Conservation (phyloP, 2,113 vertebrate species). For the Dermatemys mawii region DNA sequence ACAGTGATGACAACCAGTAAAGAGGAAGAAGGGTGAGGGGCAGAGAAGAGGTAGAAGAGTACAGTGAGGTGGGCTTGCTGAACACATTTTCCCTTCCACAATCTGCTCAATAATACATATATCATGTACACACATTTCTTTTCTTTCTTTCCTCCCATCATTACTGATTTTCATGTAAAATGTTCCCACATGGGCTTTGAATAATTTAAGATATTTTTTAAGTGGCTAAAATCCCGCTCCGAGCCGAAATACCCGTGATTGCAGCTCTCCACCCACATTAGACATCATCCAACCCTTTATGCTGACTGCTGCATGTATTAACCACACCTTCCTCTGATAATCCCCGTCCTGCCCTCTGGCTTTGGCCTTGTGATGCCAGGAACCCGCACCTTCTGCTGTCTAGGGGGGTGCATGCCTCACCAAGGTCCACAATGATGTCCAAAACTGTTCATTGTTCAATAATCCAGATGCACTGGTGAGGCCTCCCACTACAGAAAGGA, state of each 20-base stretch:
- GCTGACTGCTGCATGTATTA: background rate
- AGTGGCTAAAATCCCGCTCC: background rate
- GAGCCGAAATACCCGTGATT: background rate
- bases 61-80: background rate
- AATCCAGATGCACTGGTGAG: too few species aligned
- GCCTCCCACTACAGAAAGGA: too few species aligned
- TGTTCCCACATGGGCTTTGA: background rate
- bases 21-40: background rate
- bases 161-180: background rate
- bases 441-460: too few species aligned
- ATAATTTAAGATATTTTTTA: background rate
- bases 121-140: background rate
- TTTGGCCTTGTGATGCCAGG: background rate
- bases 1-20: background rate
- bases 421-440: too few species aligned
- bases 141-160: background rate
- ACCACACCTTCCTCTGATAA: background rate
- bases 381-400: slow-evolving; percentile 10
- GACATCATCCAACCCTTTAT: background rate
- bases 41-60: background rate
- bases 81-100: background rate
- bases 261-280: background rate
- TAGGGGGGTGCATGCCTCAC: background rate
- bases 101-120: background rate
- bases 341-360: background rate